A percentile compares a stretch with the other conserved stretches of the same genome.
These are phyloP conservation scores for Harpalus rufipes DNA, from an alignment of 2,888 invertebrate species.

Conservation along the genomic window DNA sequence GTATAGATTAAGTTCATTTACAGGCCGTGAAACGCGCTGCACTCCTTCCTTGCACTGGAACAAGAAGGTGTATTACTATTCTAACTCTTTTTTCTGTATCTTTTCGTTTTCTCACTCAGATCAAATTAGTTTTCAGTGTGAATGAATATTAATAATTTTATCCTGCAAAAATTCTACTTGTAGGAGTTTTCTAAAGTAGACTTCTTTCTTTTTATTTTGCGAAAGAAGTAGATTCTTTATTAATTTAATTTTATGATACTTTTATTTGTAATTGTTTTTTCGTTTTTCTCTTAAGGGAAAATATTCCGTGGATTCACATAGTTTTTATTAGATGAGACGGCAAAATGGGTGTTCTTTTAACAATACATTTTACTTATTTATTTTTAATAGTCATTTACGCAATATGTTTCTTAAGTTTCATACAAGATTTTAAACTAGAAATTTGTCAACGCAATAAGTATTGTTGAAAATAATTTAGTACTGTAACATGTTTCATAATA, in stretches of 20 bases:
- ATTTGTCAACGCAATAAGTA: too few relatives aligned
- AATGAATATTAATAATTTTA: conserved; percentile 53
- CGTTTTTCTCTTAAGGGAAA: not conserved
- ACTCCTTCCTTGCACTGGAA: conserved; percentile 17
- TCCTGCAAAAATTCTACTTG: conserved; percentile 19
- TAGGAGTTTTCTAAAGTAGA: not conserved
- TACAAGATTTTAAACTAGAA: too few relatives aligned
- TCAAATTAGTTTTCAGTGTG: conserved; percentile 41
- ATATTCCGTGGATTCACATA: not conserved
- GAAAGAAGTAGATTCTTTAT: conserved; percentile 21
- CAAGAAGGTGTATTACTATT: conserved; percentile 28
- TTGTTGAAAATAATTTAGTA: too few relatives aligned
- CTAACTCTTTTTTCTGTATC: conserved; percentile 1
- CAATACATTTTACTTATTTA: too few relatives aligned
- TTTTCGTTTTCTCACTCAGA: conserved; percentile 27
- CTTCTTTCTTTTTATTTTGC: conserved; percentile 19
- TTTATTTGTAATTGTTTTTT: not conserved
- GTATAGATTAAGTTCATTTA: conserved; percentile 61
- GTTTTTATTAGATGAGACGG: too few relatives aligned
- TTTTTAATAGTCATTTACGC: too few relatives aligned
- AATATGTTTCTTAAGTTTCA: too few relatives aligned
- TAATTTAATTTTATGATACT: conserved; percentile 8
- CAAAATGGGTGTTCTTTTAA: too few relatives aligned
- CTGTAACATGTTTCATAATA: too few relatives aligned
- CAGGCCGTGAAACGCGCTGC: conserved; percentile 34